phyloP scores from a whole-genome alignment of 35 echinoderm and acorn worm species.

The Diadema setosum region DNA sequence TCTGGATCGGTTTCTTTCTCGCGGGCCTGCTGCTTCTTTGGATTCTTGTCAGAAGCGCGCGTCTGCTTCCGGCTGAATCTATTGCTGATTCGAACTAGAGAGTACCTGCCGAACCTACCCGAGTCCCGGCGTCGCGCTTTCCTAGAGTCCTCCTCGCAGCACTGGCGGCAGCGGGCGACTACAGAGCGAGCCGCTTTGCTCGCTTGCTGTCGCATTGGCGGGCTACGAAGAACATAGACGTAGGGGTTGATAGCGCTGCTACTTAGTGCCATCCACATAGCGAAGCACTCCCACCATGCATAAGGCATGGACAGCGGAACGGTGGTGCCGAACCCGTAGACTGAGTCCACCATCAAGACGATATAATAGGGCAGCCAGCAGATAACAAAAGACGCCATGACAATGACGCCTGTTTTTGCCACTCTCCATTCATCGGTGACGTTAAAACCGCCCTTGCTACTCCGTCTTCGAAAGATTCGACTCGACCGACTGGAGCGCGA shows the following conservation, averaged over 20 bases:
- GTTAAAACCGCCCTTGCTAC: conserved; percentile 32
- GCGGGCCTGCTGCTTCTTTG: not conserved
- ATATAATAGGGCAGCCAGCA: conserved; percentile 84
- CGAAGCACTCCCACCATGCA: conserved; percentile 47
- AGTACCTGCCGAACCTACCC: not conserved
- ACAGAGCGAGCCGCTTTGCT: not conserved
- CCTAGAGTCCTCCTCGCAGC: not conserved
- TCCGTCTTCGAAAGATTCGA: not conserved
- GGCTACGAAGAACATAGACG: conserved; percentile 80
- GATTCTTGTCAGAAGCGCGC: not conserved
- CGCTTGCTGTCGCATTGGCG: conserved; percentile 69
- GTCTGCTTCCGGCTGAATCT: not conserved
- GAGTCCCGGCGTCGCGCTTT: not conserved
- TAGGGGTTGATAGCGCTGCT: conserved; percentile 83
- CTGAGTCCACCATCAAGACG: conserved; percentile 46
- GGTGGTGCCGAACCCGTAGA: not conserved
- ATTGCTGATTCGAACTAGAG: not conserved
- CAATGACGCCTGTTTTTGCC: conserved; percentile 60
- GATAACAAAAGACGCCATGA: conserved; percentile 53
- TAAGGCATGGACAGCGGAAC: conserved; percentile 6
- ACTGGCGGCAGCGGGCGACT: not conserved
- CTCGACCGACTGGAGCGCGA: not conserved
- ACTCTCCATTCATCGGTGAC: conserved; percentile 65
- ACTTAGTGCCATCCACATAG: conserved; percentile 60
- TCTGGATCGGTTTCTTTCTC: not conserved